These are phyloP conservation scores for Eristalis tenax DNA, from an alignment of 2,888 invertebrate species.

Conservation along the genomic window DNA sequence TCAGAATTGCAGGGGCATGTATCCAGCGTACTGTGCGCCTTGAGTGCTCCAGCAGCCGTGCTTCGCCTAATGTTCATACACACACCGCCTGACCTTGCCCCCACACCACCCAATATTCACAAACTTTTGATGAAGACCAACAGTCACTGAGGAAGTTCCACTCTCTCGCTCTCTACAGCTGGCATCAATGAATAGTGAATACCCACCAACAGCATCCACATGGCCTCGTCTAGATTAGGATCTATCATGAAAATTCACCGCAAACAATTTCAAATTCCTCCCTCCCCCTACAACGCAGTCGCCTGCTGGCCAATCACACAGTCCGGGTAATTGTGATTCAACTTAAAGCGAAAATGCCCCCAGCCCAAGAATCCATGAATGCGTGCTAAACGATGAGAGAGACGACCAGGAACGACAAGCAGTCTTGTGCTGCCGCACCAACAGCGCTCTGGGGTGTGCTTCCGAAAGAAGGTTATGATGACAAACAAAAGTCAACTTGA, in stretches of 20 bases:
- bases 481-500: slow-evolving; percentile 14
- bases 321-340: background rate
- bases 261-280: background rate
- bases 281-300: background rate
- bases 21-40: no score
- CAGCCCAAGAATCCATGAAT: background rate
- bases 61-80: background rate
- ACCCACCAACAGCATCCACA: background rate
- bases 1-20: no score
- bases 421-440: background rate
- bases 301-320: background rate
- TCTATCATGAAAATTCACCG: background rate
- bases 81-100: background rate
- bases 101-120: background rate
- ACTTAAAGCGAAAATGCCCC: slow-evolving; percentile 11
- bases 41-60: background rate
- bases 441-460: background rate
- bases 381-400: background rate
- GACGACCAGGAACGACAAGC: background rate
- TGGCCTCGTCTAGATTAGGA: background rate
- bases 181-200: background rate
- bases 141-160: background rate
- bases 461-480: background rate
- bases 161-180: background rate
- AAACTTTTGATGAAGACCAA: background rate